These are phyloP conservation scores for Tachycineta bicolor DNA, from an alignment of 2,113 vertebrate species.

Conservation along the genomic window DNA sequence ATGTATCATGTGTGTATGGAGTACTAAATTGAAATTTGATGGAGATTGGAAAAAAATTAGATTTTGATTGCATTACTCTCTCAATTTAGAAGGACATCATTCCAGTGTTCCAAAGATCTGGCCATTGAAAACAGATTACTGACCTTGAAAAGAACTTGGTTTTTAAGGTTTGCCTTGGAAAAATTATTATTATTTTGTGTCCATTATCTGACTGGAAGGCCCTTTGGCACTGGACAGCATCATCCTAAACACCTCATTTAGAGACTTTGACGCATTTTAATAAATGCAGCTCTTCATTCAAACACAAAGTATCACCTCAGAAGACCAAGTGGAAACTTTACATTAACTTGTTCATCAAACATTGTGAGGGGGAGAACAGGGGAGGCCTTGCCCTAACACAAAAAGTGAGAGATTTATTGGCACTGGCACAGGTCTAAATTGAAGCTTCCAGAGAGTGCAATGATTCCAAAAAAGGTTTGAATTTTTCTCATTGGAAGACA, in stretches of 20 bases:
- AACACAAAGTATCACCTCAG: neutral
- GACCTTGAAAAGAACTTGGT: neutral
- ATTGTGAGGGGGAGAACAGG: neutral
- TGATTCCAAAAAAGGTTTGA: neutral
- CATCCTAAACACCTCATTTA: neutral
- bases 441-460: neutral
- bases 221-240: neutral
- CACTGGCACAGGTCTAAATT: neutral
- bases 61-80: neutral
- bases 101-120: neutral
- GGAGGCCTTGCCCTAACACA: neutral
- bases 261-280: neutral
- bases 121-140: neutral
- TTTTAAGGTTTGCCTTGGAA: neutral
- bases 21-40: neutral
- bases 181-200: neutral
- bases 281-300: neutral
- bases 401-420: neutral
- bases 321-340: neutral
- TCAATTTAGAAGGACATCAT: neutral
- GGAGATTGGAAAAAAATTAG: neutral
- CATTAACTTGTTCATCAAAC: neutral
- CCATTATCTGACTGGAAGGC: neutral
- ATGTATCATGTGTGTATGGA: neutral
- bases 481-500: neutral